A percentile compares a stretch with the other conserved stretches of the same genome.
phyloP scores from a whole-genome alignment of 1,140 invertebrate species.

The Choristoneura fumiferana region DNA sequence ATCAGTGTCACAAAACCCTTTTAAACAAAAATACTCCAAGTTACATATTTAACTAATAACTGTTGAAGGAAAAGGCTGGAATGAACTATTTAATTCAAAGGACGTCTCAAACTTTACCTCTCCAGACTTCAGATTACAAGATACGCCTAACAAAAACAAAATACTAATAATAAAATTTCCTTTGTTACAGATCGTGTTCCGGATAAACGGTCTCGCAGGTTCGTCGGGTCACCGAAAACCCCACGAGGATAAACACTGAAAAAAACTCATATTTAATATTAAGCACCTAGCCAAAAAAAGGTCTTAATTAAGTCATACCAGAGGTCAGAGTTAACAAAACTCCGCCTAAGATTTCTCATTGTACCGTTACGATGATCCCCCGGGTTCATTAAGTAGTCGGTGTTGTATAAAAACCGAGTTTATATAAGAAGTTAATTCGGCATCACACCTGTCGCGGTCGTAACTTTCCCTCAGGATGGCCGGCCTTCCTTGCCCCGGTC shows the following conservation, averaged over 20 bases:
- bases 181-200: slow-evolving; percentile 3
- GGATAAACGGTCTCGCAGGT: slow-evolving; percentile 2
- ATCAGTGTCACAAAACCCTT: no score
- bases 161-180: not conserved
- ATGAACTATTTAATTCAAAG: no score
- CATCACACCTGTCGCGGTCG: slow-evolving; percentile 73
- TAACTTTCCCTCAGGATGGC: slow-evolving; percentile 68
- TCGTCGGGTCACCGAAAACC: not conserved
- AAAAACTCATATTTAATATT: slow-evolving; percentile 15
- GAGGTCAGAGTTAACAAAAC: slow-evolving; percentile 39
- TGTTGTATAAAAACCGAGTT: slow-evolving; percentile 66
- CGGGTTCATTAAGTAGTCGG: slow-evolving; percentile 60
- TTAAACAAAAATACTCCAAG: no score
- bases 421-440: slow-evolving; percentile 74
- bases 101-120: no score
- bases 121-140: no score
- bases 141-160: not conserved
- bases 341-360: slow-evolving; percentile 36
- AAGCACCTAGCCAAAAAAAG: slow-evolving; percentile 28
- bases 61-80: no score
- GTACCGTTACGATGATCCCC: slow-evolving; percentile 59
- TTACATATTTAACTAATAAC: no score
- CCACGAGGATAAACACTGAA: not conserved
- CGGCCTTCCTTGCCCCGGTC: slow-evolving; percentile 46
- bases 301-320: slow-evolving; percentile 47